Evolutionary conservation across 2,797 vertebrate species (phyloP), one percentile per base, ranked within the genome.

Genomic region (Decapterus maruadsi): DNA sequence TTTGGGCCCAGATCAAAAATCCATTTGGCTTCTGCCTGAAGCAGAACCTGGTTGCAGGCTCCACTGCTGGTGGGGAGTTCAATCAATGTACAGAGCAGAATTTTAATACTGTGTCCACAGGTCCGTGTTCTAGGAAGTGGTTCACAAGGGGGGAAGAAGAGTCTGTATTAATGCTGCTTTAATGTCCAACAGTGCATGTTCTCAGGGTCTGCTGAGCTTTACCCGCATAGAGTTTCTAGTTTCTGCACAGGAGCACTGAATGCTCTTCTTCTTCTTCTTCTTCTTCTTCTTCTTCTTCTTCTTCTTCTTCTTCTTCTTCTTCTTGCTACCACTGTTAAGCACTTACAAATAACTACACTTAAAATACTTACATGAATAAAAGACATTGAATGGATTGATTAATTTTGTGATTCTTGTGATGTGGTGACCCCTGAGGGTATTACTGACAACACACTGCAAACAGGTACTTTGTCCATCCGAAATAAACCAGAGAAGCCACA

Each of bases 1-100:
- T 80, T 56, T 38, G 36, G 31, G 70, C 38, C 56, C n/a, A 17
- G 31, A 80, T 58, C 54, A 75, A 70, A 62, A 67, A 57, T 69
- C 46, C 4, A 1, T 79, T 74, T 63, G 29, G 67, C 29, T 12
- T 53, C 72, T 26, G 56, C 43, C n/a, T 46, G 45, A 51, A 80
- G 76, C 71, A 59, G 2, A 72, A 66, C 42, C 11, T 22, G 29
- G 22, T 29, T 53, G 38, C 29, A 54, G 60, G 26, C 50, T 67
- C 26, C 22, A 5, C 50, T 38, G 51, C 31, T 14, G 8, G 40
- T 8, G 55, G 57, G 42, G 54, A 38, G 51, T 66, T 59, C n/a
- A 7, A 43, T 48, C 20, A 43, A 43, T 54, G 55, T 8, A 14
- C 46, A 48, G 48, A 38, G 17, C 38, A 20, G 67, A 57, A 77